Percentiles rank a stretch among this genome's conserved stretches.
Conservation (phyloP, 2,888 invertebrate genomes). For the Thera obeliscata region DNA sequence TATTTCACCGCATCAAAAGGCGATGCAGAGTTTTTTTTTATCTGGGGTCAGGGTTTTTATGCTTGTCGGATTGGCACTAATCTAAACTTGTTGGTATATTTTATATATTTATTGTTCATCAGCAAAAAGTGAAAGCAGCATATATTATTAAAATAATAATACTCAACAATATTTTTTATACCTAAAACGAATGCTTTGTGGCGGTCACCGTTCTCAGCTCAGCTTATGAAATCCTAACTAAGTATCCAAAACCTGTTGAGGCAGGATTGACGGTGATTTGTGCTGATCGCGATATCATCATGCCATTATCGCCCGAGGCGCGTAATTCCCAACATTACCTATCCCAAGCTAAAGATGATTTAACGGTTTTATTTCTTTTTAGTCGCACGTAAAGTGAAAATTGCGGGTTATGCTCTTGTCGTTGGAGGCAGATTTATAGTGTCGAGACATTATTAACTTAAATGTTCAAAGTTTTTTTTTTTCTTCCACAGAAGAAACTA, state of each 20-base stretch:
- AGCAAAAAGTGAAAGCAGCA: too few relatives aligned
- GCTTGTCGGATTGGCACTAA: too few relatives aligned
- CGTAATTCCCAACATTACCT: conserved; percentile 61
- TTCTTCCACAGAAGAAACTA: background rate
- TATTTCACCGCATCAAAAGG: too few relatives aligned
- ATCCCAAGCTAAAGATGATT: conserved; percentile 50
- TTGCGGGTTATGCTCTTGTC: conserved; percentile 32
- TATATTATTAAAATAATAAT: too few relatives aligned
- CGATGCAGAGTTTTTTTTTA: too few relatives aligned
- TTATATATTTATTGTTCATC: too few relatives aligned
- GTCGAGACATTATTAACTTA: conserved; percentile 2
- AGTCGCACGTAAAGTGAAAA: conserved; percentile 31
- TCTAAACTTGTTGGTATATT: too few relatives aligned
- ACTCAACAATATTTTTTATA: too few relatives aligned
- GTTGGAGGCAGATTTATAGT: conserved; percentile 32
- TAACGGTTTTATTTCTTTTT: conserved; percentile 32
- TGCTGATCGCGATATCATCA: conserved; percentile 58
- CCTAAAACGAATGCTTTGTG: background rate
- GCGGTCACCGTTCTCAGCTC: background rate
- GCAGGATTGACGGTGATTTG: conserved; percentile 57
- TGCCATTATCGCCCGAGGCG: conserved; percentile 61
- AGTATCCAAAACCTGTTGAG: conserved; percentile 36
- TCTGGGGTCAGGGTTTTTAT: too few relatives aligned
- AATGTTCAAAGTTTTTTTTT: background rate
- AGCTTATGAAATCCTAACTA: background rate